Evolutionary conservation across 2,113 vertebrate species (phyloP).

Genomic region (Labeo rohita): DNA sequence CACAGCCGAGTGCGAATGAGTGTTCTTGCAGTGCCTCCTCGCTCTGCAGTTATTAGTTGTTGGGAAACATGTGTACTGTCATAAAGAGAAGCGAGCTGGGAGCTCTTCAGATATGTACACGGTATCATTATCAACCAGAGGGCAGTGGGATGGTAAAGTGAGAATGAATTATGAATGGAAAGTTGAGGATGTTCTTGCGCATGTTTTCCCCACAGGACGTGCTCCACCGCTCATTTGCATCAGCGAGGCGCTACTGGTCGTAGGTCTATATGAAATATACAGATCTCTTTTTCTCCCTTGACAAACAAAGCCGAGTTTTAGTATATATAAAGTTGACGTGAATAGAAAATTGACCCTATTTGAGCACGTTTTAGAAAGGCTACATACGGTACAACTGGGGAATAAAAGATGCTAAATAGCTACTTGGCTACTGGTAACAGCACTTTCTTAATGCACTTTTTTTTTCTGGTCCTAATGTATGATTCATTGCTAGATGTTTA

Average conservation of each 20-base stretch:
- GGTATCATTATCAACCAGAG: conserved; percentile 74
- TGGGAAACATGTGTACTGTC: conserved; percentile 66
- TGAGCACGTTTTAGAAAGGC: conserved; percentile 12
- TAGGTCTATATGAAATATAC: conserved; percentile 66
- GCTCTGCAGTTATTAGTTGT: conserved; percentile 72
- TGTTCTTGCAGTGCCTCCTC: conserved; percentile 43
- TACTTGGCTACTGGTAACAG: background rate
- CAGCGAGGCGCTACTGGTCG: conserved; percentile 17
- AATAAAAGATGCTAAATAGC: conserved; percentile 18
- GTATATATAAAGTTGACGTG: background rate
- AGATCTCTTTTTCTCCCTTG: background rate
- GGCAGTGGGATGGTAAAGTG: conserved; percentile 73
- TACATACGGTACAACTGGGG: background rate
- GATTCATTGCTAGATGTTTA: background rate
- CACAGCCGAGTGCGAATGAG: conserved; percentile 45
- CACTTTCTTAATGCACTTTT: background rate
- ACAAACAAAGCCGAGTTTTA: conserved; percentile 11
- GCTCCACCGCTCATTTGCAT: conserved; percentile 47
- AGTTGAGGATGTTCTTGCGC: conserved; percentile 59
- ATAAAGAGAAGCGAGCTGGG: conserved; percentile 72
- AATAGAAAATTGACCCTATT: conserved; percentile 7
- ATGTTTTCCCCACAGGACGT: conserved; percentile 41
- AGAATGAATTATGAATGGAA: conserved; percentile 79
- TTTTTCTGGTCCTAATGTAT: background rate
- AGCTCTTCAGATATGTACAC: conserved; percentile 74